Evolutionary conservation across 2,797 vertebrate genomes (phyloP), one percentile per base, ranked within the genome.

Genomic region (Myotis vivesi): DNA sequence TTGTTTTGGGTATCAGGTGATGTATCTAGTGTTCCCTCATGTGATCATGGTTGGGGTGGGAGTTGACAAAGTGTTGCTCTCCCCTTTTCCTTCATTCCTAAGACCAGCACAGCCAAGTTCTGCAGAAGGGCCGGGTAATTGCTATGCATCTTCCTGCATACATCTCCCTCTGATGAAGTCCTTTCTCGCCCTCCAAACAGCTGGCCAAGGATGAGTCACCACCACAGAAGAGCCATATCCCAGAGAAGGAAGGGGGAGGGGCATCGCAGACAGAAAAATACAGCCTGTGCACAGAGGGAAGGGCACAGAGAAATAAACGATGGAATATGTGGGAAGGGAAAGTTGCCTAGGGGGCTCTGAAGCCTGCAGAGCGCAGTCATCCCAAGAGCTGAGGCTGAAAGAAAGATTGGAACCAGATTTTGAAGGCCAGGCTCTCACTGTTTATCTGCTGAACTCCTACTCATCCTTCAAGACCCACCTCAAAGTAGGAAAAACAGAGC

Each of bases 141-240:
- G 83, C 81, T 16, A 3, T 87, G 66, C 46, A 15, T 79, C 84
- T 84, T 69, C 72, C 92, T 72, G 84, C 46, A 0, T 4, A 10
- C 64, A 6, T 71, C 57, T 68, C 72, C 57, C 30, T 91, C 84
- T 9, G 3, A 30, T 38, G 68, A 84, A 77, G 94, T 95, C 93
- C 96, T 95, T 89, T 75, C 44, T 87, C 0, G 46, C 46, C 94
- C 95, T 95, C 93, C 91, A 46, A 77, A 86, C 96, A 96, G 94
- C 96, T 93, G 97, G 94, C 92, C 72, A 51, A 80, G 28, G 28
- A 64, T 97, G 96, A 97, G 94, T 97, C 97, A 94, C 30, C 77
- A 36, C 41, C 69, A 66, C 80, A 79, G 82, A 59, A 83, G 77
- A 95, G 72, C 20, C 30, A 3, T 30, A 33, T 68, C 62, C 38